phyloP scores from a whole-genome alignment of 2,113 vertebrate species.

The Istiophorus platypterus region DNA sequence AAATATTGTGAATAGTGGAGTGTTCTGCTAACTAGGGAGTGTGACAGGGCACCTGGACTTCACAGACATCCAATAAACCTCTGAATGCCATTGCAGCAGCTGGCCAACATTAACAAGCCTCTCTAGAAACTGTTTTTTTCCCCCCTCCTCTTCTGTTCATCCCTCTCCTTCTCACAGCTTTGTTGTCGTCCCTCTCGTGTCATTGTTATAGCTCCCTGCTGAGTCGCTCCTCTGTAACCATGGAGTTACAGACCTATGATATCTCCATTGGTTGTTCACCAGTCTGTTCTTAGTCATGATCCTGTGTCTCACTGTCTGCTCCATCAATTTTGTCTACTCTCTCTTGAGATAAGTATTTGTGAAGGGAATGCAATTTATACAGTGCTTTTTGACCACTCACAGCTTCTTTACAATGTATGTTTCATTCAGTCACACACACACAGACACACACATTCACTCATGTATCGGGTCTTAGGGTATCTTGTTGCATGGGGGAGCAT shows the following conservation, averaged over 20 bases:
- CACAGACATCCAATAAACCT: slow-evolving; percentile 28
- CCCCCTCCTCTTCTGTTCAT: background rate
- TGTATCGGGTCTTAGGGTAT: slow-evolving; percentile 20
- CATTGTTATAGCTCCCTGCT: background rate
- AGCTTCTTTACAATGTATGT: too few species aligned
- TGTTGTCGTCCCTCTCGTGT: background rate
- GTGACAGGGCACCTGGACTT: slow-evolving; percentile 52
- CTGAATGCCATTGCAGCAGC: slow-evolving; percentile 29
- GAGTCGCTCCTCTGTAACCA: slow-evolving; percentile 19
- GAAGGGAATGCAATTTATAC: too few species aligned
- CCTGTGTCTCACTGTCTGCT: slow-evolving; percentile 21
- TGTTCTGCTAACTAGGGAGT: slow-evolving; percentile 54
- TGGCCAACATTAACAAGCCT: slow-evolving; percentile 27
- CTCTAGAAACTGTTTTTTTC: background rate
- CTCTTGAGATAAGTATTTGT: slow-evolving; percentile 21
- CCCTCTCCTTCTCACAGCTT: slow-evolving; percentile 2
- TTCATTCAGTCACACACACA: too few species aligned
- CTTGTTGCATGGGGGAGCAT: slow-evolving; percentile 17
- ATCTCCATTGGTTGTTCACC: slow-evolving; percentile 9
- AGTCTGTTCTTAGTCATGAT: slow-evolving; percentile 31
- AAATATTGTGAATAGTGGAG: slow-evolving; percentile 65
- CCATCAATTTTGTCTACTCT: slow-evolving; percentile 20
- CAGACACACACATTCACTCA: too few species aligned
- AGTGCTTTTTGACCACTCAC: too few species aligned
- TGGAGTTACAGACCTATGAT: slow-evolving; percentile 23